These are phyloP conservation scores for Candidula unifasciata DNA, from an alignment of 2,888 invertebrate genomes.

Conservation along the genomic window DNA sequence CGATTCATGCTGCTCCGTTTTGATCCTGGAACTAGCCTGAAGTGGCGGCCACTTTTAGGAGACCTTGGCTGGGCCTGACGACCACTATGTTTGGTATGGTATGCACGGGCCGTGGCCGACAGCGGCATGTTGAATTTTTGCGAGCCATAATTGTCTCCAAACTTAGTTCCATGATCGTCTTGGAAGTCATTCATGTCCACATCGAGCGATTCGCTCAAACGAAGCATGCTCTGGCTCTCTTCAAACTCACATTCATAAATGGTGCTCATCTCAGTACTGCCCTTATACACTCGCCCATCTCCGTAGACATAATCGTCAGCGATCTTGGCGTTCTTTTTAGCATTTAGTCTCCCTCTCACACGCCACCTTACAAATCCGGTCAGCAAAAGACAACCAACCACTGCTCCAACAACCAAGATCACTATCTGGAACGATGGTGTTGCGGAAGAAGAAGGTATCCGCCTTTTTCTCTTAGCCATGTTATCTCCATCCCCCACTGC, in stretches of 20 bases:
- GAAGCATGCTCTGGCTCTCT: slow-evolving; percentile 1
- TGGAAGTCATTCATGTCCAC: background rate
- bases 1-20: background rate
- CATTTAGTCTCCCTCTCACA: slow-evolving; percentile 7
- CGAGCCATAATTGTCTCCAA: background rate
- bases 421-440: slow-evolving; percentile 23
- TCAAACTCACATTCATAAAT: slow-evolving; percentile 44
- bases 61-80: background rate
- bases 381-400: slow-evolving; percentile 15
- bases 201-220: background rate
- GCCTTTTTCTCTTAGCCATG: background rate
- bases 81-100: background rate
- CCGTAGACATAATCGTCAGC: background rate
- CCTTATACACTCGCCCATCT: background rate
- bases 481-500: background rate
- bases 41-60: slow-evolving; percentile 3
- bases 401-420: slow-evolving; percentile 12
- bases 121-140: background rate
- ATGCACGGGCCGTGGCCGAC: background rate
- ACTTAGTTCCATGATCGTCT: background rate
- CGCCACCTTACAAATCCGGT: slow-evolving; percentile 43
- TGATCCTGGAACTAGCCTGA: background rate
- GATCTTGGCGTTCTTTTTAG: background rate
- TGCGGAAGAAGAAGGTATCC: background rate
- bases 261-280: slow-evolving; percentile 6